Percentiles rank a stretch among this genome's conserved stretches.
These are phyloP conservation scores for Penelope pileata DNA, from an alignment of 2,113 vertebrate genomes.

Conservation along the genomic window DNA sequence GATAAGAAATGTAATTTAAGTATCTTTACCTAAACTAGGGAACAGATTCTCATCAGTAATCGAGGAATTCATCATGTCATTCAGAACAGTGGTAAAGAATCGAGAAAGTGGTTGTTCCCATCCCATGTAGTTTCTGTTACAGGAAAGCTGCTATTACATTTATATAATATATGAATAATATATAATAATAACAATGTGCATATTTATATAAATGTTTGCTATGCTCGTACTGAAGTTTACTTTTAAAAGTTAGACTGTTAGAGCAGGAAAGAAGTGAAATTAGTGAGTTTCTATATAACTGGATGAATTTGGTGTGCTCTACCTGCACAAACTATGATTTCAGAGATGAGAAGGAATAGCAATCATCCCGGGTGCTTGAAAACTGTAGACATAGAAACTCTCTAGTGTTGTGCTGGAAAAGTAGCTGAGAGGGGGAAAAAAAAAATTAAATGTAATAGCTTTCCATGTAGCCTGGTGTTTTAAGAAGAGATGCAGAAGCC, in stretches of 20 bases:
- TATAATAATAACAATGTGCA: too few species aligned
- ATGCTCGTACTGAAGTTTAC: not conserved
- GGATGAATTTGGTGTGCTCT: not conserved
- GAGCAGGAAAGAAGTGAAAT: not conserved
- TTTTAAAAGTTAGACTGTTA: not conserved
- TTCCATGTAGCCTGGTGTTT: not conserved
- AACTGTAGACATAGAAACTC: not conserved
- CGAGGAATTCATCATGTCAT: not conserved
- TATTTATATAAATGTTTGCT: not conserved
- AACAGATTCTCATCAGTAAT: not conserved
- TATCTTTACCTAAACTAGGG: not conserved
- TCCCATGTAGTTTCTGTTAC: not conserved
- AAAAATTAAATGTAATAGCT: not conserved
- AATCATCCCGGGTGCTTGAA: not conserved
- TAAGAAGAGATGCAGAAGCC: not conserved
- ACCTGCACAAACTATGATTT: not conserved
- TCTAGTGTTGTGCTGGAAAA: not conserved
- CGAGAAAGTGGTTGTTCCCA: not conserved
- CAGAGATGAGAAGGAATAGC: not conserved
- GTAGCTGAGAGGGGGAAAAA: not conserved
- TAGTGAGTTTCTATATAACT: not conserved
- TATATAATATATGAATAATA: too few species aligned
- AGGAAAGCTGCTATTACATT: too few species aligned
- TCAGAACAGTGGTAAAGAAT: not conserved
- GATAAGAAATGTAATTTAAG: not conserved